These are phyloP conservation scores for Lasioglossum figueresi DNA, from an alignment of 2,888 invertebrate genomes.

Conservation along the genomic window DNA sequence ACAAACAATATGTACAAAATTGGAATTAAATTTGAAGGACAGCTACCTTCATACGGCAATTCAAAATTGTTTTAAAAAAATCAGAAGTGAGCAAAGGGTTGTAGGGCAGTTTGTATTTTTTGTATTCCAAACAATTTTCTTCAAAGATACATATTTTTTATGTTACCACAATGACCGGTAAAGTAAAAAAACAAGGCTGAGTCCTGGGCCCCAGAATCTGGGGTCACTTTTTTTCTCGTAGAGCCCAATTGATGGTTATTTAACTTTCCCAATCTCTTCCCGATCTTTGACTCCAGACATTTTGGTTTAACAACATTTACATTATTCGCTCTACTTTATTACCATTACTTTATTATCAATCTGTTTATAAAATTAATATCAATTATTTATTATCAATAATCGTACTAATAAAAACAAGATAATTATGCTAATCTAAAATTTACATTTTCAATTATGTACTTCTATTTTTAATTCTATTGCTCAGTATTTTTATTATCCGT, in stretches of 20 bases:
- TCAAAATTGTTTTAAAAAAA: no score
- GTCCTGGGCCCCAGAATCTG: no score
- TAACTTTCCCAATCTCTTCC: background rate
- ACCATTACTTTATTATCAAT: background rate
- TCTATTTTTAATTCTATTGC: conserved; percentile 16
- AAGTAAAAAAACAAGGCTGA: no score
- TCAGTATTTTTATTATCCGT: conserved; percentile 72
- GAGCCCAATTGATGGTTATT: background rate
- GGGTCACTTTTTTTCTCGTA: no score
- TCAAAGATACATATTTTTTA: background rate
- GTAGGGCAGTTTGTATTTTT: background rate
- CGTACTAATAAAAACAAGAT: background rate
- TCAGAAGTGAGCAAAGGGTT: no score
- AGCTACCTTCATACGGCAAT: no score
- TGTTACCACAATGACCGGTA: no score
- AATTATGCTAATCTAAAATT: background rate
- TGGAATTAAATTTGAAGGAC: no score
- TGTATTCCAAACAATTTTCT: background rate
- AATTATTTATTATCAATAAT: conserved; percentile 1
- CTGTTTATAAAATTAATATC: background rate
- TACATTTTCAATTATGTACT: background rate
- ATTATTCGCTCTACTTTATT: conserved; percentile 2
- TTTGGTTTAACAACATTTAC: background rate
- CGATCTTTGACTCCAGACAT: background rate
- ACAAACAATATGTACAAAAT: no score